Evolutionary conservation across 2,797 vertebrate species (phyloP), one percentile per base, ranked within the genome.

Genomic region (Pangasius sanitwongsei): DNA sequence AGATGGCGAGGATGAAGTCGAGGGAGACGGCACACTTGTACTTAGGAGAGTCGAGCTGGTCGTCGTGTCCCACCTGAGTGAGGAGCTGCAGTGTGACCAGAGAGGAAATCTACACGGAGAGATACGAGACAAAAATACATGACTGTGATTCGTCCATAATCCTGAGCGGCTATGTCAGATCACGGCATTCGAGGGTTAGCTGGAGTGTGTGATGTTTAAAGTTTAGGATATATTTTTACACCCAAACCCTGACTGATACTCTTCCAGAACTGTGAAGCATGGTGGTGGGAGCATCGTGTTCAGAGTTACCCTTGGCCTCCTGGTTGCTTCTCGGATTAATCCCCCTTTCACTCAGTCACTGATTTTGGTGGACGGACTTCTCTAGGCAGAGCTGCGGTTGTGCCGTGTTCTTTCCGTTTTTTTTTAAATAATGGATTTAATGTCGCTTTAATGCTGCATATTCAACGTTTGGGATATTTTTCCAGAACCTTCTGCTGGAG

Each of bases 21-120:
- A 99, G 93, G 41, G 98, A 97, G 3, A 99, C 97, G 0, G 97
- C 96, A 92, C 99, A 99, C 94, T 99, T 99, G 94, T 98, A 99
- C 83, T 98, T 98, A 2, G 98, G 98, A 69, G 96, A 95, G 78
- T 98, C 97, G 86, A 99, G 97, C 93, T 98, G 98, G 94, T 99
- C 98, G 0, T 96, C 96, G 0, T 96, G 96, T 67, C 98, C 97
- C 93, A 98, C 97, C 92, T 96, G 92, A 72, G 95, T 95, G 93
- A 99, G 93, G 84, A 99, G 96, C 94, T 98, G 98, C 80, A 99
- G 95, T 59, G 96, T 96, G 90, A 97, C 96, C 89, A 97, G 92
- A 55, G 96, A 96, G 28, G 96, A 96, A 89, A 97, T 97, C 96
- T 97, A 78, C 59, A 85, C 11, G 74, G 53, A 69, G 31, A 28